These are phyloP conservation scores for Tamias sibiricus DNA, from an alignment of 2,113 vertebrate species.

Conservation along the genomic window DNA sequence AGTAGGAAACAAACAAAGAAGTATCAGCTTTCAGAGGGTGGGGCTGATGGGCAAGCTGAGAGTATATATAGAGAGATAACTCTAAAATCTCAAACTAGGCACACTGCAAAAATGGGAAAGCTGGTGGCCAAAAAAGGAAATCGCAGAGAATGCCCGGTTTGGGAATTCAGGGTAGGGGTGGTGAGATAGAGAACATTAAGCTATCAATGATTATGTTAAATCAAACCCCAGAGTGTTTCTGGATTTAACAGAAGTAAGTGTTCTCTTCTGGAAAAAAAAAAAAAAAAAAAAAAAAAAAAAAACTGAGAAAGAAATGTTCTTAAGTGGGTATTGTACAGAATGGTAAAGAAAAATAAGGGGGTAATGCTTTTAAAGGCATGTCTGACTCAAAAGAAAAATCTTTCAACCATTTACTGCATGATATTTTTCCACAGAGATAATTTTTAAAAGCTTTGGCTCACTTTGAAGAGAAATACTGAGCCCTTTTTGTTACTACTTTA, in stretches of 20 bases:
- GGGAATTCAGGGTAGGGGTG: background rate
- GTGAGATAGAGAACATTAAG: background rate
- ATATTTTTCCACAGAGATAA: conserved; percentile 79
- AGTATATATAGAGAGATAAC: background rate
- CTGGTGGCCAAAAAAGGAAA: background rate
- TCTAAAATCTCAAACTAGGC: background rate
- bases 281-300: too few relatives aligned
- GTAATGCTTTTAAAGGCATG: conserved; percentile 30
- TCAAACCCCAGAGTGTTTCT: conserved; percentile 6
- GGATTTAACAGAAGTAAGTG: conserved; percentile 50
- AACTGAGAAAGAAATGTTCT: conserved; percentile 36
- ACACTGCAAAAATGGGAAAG: background rate
- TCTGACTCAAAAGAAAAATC: conserved; percentile 64
- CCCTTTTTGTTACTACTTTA: conserved; percentile 69
- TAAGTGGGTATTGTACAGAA: conserved; percentile 43
- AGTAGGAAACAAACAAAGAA: background rate
- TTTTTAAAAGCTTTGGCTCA: conserved; percentile 71
- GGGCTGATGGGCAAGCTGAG: background rate
- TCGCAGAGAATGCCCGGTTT: background rate
- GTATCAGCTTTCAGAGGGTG: background rate
- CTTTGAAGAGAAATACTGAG: conserved; percentile 64
- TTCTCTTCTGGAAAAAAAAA: background rate
- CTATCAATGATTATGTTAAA: background rate
- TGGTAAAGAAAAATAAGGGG: conserved; percentile 22
- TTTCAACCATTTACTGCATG: conserved; percentile 53